Conservation (phyloP, 2,797 vertebrate genomes). For the Mormyrops boulengeri region DNA sequence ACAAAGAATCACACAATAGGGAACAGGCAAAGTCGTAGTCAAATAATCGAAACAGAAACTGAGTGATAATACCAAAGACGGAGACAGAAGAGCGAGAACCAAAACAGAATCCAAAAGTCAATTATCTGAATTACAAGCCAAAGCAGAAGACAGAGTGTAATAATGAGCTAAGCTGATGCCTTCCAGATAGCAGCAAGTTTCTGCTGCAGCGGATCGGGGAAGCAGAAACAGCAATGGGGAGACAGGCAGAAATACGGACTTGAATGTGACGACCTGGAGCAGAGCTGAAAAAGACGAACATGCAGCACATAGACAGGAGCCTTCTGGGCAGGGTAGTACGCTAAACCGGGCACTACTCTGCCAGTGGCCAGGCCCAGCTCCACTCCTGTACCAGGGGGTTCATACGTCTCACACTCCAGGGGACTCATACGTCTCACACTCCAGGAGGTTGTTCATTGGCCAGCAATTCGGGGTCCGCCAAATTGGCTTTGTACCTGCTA, state of each 20-base stretch:
- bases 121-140: not conserved
- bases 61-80: not conserved
- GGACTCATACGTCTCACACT: too few species aligned
- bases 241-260: not conserved
- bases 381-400: not conserved
- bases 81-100: not conserved
- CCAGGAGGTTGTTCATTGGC: not conserved
- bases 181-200: not conserved
- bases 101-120: not conserved
- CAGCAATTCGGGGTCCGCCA: not conserved
- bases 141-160: not conserved
- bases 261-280: not conserved
- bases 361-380: not conserved
- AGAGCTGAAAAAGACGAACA: not conserved
- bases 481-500: not conserved
- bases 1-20: not conserved
- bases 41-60: not conserved
- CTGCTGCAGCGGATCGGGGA: not conserved
- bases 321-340: not conserved
- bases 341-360: not conserved
- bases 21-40: not conserved
- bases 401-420: too few species aligned
- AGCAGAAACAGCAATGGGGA: not conserved
- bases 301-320: not conserved
- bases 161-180: not conserved